Evolutionary conservation across 2,797 vertebrate genomes (phyloP).

Genomic region (Dendrocincla tyrannina): DNA sequence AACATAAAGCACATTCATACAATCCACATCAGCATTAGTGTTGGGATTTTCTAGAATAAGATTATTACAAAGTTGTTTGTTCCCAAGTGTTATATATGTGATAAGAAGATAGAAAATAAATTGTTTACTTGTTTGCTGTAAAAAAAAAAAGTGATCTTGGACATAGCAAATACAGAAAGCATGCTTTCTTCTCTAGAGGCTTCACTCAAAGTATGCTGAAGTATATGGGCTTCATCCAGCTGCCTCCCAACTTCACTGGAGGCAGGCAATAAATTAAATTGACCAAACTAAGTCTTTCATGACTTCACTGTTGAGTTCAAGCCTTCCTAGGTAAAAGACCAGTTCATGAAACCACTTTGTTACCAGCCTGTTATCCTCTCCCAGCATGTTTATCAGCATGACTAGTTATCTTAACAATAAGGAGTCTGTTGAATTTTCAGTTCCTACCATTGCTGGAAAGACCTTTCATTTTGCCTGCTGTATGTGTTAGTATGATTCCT

Average conservation of each 20-base stretch:
- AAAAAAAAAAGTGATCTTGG: rapidly evolving
- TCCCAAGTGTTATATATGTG: neutral
- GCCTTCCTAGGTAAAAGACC: neutral
- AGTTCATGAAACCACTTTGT: neutral
- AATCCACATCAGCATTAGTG: neutral
- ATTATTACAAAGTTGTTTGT: neutral
- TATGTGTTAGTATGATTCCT: neutral
- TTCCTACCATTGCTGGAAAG: neutral
- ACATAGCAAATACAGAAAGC: neutral
- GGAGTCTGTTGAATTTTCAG: neutral
- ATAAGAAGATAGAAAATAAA: neutral
- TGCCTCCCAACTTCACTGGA: neutral
- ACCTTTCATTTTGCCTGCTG: neutral
- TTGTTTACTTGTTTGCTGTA: neutral
- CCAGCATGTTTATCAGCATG: neutral
- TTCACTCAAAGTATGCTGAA: neutral
- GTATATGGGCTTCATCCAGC: neutral
- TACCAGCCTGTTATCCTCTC: neutral
- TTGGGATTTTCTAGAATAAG: neutral
- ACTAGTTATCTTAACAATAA: neutral
- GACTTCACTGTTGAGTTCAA: neutral
- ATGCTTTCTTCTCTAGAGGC: neutral
- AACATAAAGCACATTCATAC: neutral
- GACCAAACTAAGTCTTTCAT: neutral
- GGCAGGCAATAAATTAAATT: neutral